A percentile compares a stretch with the other conserved stretches of the same genome.
phyloP scores from a whole-genome alignment of 2,888 invertebrate genomes.

The Andrena camellia region DNA sequence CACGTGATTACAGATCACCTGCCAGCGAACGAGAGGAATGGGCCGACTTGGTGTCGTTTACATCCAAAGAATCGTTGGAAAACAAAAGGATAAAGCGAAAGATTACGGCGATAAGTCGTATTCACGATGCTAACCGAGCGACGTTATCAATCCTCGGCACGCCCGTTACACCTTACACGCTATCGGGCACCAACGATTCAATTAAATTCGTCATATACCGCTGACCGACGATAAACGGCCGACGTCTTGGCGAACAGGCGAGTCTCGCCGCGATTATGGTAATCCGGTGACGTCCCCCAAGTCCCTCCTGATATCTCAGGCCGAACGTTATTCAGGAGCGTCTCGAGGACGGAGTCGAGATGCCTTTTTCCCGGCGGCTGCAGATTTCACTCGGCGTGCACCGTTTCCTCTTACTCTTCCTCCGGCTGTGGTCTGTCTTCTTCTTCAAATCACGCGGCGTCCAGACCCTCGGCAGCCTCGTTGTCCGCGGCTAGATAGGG shows the following conservation, averaged over 20 bases:
- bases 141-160: not conserved
- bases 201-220: conserved; percentile 33
- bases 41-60: not conserved
- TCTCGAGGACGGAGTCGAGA: conserved; percentile 46
- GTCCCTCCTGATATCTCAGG: conserved; percentile 38
- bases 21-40: not conserved
- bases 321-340: conserved; percentile 43
- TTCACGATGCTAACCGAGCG: not conserved
- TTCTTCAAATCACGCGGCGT: conserved; percentile 53
- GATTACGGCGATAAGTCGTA: not conserved
- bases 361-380: conserved; percentile 30
- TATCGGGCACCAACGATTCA: conserved; percentile 16
- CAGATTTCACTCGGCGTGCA: conserved; percentile 58
- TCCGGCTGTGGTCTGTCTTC: conserved; percentile 16
- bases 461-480: conserved; percentile 59
- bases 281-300: conserved; percentile 49
- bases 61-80: not conserved
- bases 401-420: conserved; percentile 26
- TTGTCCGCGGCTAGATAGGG: conserved; percentile 65
- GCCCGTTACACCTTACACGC: not conserved
- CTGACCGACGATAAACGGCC: conserved; percentile 23
- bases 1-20: not conserved
- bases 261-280: conserved; percentile 68
- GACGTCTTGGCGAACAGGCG: conserved; percentile 46
- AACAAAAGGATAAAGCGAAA: not conserved